Conservation (phyloP, 2,888 invertebrate genomes). For the Liopterus haemorrhoidalis region DNA sequence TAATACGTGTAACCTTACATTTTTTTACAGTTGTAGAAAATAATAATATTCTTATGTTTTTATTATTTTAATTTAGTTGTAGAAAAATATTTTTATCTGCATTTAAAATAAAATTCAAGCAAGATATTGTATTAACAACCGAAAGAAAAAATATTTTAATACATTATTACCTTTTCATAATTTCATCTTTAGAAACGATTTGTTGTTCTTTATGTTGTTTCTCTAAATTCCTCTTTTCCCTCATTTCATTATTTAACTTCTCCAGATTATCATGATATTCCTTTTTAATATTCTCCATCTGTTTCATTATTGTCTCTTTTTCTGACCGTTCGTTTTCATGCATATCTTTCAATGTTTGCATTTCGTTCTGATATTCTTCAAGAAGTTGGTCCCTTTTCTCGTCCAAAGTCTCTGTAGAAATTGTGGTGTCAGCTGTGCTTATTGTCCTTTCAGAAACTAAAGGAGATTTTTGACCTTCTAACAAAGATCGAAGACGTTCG, state of each 20-base stretch:
- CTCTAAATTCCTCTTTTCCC: slow-evolving; percentile 51
- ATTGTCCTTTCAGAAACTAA: not conserved
- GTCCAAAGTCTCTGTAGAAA: slow-evolving; percentile 34
- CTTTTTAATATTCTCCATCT: slow-evolving; percentile 51
- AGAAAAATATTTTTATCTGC: too few relatives aligned
- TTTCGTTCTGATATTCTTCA: slow-evolving; percentile 51
- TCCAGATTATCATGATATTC: slow-evolving; percentile 53
- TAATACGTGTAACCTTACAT: too few relatives aligned
- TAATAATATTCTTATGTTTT: too few relatives aligned
- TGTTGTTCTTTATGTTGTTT: slow-evolving; percentile 35
- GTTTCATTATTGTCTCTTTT: slow-evolving; percentile 42
- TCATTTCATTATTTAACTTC: slow-evolving; percentile 56
- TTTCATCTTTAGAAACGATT: slow-evolving; percentile 43
- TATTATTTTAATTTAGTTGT: too few relatives aligned
- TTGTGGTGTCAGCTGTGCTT: slow-evolving; percentile 18
- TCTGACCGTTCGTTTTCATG: slow-evolving; percentile 43
- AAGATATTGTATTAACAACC: too few relatives aligned
- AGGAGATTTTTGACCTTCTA: slow-evolving; percentile 43
- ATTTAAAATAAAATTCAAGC: too few relatives aligned
- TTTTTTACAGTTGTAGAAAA: too few relatives aligned
- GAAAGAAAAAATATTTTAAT: too few relatives aligned
- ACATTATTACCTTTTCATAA: slow-evolving; percentile 38
- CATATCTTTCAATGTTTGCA: slow-evolving; percentile 44
- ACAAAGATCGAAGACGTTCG: slow-evolving; percentile 56
- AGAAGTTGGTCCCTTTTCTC: slow-evolving; percentile 43